Base-by-base conservation (phyloP, 2,888 invertebrate genomes). In the Andrena haemorrhoa region DNA sequence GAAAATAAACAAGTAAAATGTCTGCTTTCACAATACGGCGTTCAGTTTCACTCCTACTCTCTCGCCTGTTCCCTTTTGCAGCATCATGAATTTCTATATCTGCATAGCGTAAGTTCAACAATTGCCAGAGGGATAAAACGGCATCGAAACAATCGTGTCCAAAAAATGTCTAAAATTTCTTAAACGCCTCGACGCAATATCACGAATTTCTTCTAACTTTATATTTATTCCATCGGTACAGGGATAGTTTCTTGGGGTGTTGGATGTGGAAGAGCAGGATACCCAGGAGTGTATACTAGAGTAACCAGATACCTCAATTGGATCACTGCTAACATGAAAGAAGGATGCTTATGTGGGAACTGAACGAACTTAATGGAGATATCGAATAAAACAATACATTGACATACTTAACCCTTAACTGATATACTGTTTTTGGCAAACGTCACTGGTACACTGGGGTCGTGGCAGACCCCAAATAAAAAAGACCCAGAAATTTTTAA, bases 181-280 rank as follows among this genome's bases (percentile, higher is more conserved):
- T 16, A 6, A 60, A n/a, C 8, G 10, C 49, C 5, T 6, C 31
- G 12, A 33, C 29, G n/a, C 29, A 49, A 3, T n/a, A 2, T 10
- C 7, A 2, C 10, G 0, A 29, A 41, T 70, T 23, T 7, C 23
- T 58, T 23, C 35, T 68, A 56, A 69, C 31, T 31, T 26, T 53
- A 41, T 31, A 10, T 31, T 20, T 49, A 5, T n/a, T 53, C 60
- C 29, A n/a, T 64, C 0, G 20, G 51, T 95, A 16, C 94, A 97
- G 97, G 97, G 47, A 97, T 97, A 87, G 98, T 98, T 0, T 97
- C 97, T 0, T 98, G 97, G 97, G 98, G 98, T 12, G 97, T 97
- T 0, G 97, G 97, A 1, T 97, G 97, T 90, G 97, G 96, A 0
- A 94, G 96, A 83, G 96, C 96, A 6, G 96, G 96, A 0, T 97